Conservation (phyloP, 2,113 vertebrate genomes). For the Carassius carassius region DNA sequence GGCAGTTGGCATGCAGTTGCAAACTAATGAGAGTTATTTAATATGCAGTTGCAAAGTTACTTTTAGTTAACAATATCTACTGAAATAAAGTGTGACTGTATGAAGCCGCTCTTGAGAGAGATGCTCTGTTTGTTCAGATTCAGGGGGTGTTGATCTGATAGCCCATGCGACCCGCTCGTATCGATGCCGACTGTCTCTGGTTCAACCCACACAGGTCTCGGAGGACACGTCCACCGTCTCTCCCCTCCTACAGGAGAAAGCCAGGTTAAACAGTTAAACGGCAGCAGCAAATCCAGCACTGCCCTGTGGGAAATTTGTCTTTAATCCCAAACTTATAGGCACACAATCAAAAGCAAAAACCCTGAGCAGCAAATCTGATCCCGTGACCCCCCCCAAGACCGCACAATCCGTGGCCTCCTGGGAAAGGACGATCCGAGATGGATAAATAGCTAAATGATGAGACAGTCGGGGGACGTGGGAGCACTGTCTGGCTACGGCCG, state of each 20-base stretch:
- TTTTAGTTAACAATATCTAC: too few relatives aligned
- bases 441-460: constrained; percentile 99
- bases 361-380: constrained; percentile 99
- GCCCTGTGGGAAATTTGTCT: constrained; percentile 99
- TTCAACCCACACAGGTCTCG: constrained; percentile 86
- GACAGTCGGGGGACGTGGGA: constrained; percentile 95
- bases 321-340: constrained; percentile 99
- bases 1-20: too few relatives aligned
- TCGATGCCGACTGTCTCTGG: constrained; percentile 81
- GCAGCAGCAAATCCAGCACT: constrained; percentile 97
- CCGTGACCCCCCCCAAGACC: constrained; percentile 69
- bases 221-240: constrained; percentile 68
- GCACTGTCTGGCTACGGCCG: constrained; percentile 92
- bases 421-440: constrained; percentile 94
- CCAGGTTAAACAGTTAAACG: constrained; percentile 99
- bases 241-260: constrained; percentile 78
- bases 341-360: constrained; percentile 99
- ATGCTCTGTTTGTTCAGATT: constrained; percentile 36
- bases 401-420: constrained; percentile 87
- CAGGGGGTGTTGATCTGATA: constrained; percentile 55
- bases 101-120: constrained; percentile 32
- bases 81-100: constrained; percentile 7
- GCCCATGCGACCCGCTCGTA: constrained; percentile 64
- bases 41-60: too few relatives aligned
- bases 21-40: too few relatives aligned